Percentiles rank a stretch among this genome's conserved stretches.
Conservation (phyloP, 2,797 vertebrate genomes). For the Sebastes itinus region DNA sequence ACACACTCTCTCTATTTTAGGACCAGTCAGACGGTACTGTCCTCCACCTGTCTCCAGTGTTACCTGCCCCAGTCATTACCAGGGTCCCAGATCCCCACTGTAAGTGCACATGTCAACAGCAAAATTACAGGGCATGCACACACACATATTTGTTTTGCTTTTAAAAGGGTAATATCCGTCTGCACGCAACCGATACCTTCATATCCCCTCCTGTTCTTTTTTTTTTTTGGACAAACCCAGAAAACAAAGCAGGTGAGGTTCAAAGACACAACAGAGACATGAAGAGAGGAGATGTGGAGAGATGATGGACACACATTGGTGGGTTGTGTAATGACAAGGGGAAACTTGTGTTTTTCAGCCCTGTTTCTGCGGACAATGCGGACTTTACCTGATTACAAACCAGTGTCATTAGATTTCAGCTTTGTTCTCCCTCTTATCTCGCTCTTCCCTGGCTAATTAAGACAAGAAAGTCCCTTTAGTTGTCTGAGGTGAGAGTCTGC, state of each 20-base stretch:
- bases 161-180: slow-evolving; percentile 77
- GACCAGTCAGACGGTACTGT: slow-evolving; percentile 70
- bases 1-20: slow-evolving; percentile 37
- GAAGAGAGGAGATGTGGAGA: slow-evolving; percentile 28
- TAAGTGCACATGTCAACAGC: slow-evolving; percentile 83
- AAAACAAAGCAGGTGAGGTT: slow-evolving; percentile 68
- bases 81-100: slow-evolving; percentile 72
- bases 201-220: slow-evolving; percentile 35
- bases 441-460: slow-evolving; percentile 26
- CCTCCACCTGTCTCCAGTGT: slow-evolving; percentile 78
- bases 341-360: slow-evolving; percentile 30
- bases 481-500: slow-evolving; percentile 12
- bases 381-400: slow-evolving; percentile 52
- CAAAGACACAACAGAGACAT: slow-evolving; percentile 58
- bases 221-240: slow-evolving; percentile 23
- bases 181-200: slow-evolving; percentile 71
- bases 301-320: slow-evolving; percentile 33
- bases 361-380: slow-evolving; percentile 18
- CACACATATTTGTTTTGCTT: slow-evolving; percentile 80
- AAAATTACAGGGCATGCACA: slow-evolving; percentile 76
- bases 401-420: slow-evolving; percentile 22
- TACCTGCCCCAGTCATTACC: slow-evolving; percentile 80
- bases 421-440: slow-evolving; percentile 44
- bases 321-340: slow-evolving; percentile 61
- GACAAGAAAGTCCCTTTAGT: slow-evolving; percentile 18